Conservation (phyloP, 2,113 vertebrate species). For the Murina feae region DNA sequence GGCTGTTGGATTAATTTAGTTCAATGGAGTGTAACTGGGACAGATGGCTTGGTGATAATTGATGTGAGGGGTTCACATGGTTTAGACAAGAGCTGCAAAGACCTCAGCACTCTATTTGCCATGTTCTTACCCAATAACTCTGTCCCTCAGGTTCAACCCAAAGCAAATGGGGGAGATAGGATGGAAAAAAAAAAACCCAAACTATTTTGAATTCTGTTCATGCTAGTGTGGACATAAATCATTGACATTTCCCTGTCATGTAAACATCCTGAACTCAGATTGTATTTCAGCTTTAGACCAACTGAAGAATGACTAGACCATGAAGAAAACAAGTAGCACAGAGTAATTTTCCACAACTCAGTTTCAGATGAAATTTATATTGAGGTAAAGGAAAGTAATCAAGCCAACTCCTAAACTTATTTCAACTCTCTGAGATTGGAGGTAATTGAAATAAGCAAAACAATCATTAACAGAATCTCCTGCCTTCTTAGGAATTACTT, state of each 20-base stretch:
- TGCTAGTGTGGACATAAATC: background rate
- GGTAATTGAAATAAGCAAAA: background rate
- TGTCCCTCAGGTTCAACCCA: background rate
- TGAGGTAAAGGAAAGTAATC: background rate
- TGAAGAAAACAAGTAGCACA: background rate
- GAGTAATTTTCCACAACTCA: background rate
- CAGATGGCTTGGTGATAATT: background rate
- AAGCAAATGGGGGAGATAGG: background rate
- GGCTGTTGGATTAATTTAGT: background rate
- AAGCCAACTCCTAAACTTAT: background rate
- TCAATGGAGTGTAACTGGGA: background rate
- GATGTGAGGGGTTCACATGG: background rate
- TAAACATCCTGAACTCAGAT: background rate
- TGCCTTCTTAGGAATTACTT: background rate
- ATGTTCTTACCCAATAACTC: background rate
- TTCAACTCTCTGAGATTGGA: conserved; percentile 14
- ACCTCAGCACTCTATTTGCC: background rate
- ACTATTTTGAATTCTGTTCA: background rate
- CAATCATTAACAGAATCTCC: background rate
- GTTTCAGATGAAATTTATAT: background rate
- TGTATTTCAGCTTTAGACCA: background rate
- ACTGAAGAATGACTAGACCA: background rate
- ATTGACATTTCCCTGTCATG: background rate
- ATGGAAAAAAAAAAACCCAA: background rate
- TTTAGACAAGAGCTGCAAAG: background rate